Evolutionary conservation across 2,113 vertebrate species (phyloP).

Genomic region (Sylvietta virens): DNA sequence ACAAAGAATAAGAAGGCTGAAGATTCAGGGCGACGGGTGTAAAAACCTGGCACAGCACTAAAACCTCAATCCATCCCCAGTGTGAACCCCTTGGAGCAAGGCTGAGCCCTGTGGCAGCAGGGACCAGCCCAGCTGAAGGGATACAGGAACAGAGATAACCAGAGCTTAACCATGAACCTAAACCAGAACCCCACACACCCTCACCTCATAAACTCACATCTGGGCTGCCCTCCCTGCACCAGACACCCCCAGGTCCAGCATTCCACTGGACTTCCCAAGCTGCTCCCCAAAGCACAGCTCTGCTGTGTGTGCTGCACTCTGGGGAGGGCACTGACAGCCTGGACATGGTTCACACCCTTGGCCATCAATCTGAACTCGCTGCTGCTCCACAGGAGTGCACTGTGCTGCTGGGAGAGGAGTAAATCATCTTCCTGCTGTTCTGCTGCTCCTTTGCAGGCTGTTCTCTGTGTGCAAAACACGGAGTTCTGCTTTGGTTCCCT

Average conservation of each 20-base stretch:
- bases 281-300: neutral
- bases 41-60: neutral
- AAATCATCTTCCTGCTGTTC: neutral
- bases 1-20: too few species aligned
- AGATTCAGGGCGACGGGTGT: too few species aligned
- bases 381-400: neutral
- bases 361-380: neutral
- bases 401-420: neutral
- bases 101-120: neutral
- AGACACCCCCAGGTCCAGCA: fast-evolving
- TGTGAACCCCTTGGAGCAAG: fast-evolving
- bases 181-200: too few species aligned
- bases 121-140: neutral
- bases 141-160: fast-evolving
- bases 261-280: neutral
- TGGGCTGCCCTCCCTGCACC: neutral
- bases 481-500: neutral
- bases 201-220: fast-evolving
- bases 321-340: fast-evolving
- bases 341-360: neutral
- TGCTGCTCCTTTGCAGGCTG: neutral
- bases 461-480: neutral
- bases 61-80: neutral
- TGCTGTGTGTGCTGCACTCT: neutral
- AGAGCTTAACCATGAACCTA: too few species aligned